Base-by-base conservation (phyloP, 2,113 vertebrate species). In the Tursiops truncatus region DNA sequence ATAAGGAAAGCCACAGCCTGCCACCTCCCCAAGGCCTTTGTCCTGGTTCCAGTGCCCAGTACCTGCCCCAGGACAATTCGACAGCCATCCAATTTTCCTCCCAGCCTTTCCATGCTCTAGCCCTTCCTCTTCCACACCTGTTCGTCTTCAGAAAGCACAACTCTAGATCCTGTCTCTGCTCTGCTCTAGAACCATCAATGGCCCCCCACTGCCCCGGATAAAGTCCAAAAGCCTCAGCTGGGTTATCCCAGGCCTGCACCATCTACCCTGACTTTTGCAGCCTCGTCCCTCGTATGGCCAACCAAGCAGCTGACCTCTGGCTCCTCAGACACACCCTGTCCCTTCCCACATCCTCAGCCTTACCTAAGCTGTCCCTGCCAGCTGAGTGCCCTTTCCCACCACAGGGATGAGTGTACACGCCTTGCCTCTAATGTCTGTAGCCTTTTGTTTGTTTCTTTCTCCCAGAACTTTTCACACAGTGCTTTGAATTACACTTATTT, bases 401-500 rank as follows among this genome's bases (percentile, higher is more conserved):
- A 26, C 36, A 5, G 50, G 73, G 73, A 36, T 31, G 86, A 14
- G 36, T 38, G 25, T 38, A 11, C 20, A 84, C 44, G 21, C 60
- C 18, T 58, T 4, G 41, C 25, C 8, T 44, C 76, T 6, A 4
- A 1, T 0, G 44, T 82, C 80, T 71, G 13, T 15, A 25, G 96
- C 31, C 94, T 56, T 89, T 65, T 82, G 73, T 89, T 73, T 79
- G 76, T 79, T 79, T 79, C 70, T 83, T 47, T 77, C 91, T 95
- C 84, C 77, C n/a, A 25, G 91, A 70, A 91, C 96, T 9, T 28
- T 25, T 21, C 93, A 14, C 91, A 47, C 41, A 7, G 71, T 0
- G 23, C 92, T 63, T 76, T 65, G 73, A 92, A n/a, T 89, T 74
- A 71, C 81, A 58, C 86, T 95, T 89, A 94, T 89, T 96, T 95